These are phyloP conservation scores for Encarsia formosa DNA, from an alignment of 2,888 invertebrate species.

Conservation along the genomic window DNA sequence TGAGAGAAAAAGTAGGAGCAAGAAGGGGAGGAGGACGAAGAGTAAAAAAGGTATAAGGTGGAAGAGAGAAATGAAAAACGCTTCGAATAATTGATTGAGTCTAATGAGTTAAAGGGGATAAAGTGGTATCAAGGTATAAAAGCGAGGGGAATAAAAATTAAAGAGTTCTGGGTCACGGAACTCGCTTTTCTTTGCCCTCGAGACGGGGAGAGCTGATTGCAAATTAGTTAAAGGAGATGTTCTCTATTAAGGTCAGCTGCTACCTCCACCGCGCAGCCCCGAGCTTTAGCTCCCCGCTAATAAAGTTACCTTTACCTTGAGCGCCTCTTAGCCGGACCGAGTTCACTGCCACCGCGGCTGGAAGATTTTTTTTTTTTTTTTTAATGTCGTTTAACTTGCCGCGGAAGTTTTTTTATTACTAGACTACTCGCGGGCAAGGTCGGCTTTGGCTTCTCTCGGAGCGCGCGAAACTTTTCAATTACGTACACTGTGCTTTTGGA, in stretches of 20 bases:
- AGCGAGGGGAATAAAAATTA: conserved; percentile 38
- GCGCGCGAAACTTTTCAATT: background rate
- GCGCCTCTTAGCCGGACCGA: conserved; percentile 20
- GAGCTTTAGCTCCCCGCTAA: conserved; percentile 18
- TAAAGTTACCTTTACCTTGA: conserved; percentile 30
- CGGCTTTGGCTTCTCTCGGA: background rate
- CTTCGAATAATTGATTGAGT: conserved; percentile 46
- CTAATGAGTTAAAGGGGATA: conserved; percentile 49
- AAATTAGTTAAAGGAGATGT: conserved; percentile 50
- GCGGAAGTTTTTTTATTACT: conserved; percentile 24
- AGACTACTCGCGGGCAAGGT: background rate
- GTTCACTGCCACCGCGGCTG: conserved; percentile 23
- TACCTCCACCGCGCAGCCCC: background rate
- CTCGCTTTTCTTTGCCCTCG: conserved; percentile 25
- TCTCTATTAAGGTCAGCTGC: conserved; percentile 43
- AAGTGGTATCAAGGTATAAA: conserved; percentile 29
- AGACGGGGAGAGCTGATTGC: conserved; percentile 42
- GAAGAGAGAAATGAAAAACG: conserved; percentile 28
- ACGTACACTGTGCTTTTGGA: background rate
- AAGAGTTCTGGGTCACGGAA: conserved; percentile 47
- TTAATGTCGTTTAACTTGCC: conserved; percentile 20
- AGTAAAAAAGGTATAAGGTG: conserved; percentile 24
- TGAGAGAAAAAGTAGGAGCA: conserved; percentile 20
- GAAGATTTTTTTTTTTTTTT: background rate
- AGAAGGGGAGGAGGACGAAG: conserved; percentile 19